Conservation (phyloP, 2,113 vertebrate species). For the Camarhynchus parvulus region DNA sequence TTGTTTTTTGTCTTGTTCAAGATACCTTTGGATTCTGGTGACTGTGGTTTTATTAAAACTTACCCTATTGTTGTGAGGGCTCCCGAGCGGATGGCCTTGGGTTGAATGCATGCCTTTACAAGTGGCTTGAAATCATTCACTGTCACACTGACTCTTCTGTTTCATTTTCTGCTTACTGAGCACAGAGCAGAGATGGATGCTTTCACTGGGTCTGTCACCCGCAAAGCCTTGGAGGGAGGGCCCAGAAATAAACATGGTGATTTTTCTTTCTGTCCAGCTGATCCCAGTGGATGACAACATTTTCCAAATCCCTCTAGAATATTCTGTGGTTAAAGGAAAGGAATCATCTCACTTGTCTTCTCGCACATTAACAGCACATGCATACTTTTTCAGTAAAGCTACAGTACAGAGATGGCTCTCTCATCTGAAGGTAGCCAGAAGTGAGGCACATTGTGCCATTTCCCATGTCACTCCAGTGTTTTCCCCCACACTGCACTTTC, state of each 20-base stretch:
- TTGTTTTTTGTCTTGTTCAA: slow-evolving; percentile 27
- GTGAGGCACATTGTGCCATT: background rate
- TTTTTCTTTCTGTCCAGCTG: slow-evolving; percentile 38
- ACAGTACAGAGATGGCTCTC: background rate
- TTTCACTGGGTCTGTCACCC: slow-evolving; percentile 53
- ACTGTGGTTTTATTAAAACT: slow-evolving; percentile 31
- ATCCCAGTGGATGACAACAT: background rate
- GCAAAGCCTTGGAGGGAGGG: slow-evolving; percentile 32
- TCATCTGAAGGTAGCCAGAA: background rate
- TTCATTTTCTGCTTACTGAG: slow-evolving; percentile 74
- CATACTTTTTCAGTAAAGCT: background rate
- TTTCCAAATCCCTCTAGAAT: background rate
- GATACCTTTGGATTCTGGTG: slow-evolving; percentile 28
- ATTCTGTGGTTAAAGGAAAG: background rate
- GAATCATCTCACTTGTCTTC: background rate
- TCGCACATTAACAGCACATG: background rate
- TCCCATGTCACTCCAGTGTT: background rate
- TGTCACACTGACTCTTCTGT: slow-evolving; percentile 64
- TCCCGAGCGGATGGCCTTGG: slow-evolving; percentile 30
- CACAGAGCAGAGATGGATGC: slow-evolving; percentile 63
- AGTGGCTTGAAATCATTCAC: slow-evolving; percentile 59
- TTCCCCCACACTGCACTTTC: background rate
- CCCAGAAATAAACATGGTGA: slow-evolving; percentile 29
- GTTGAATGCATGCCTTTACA: slow-evolving; percentile 43
- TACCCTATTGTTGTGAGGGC: slow-evolving; percentile 14